Conservation (phyloP, 2,888 invertebrate genomes). For the Caenorhabditis macrosperma region DNA sequence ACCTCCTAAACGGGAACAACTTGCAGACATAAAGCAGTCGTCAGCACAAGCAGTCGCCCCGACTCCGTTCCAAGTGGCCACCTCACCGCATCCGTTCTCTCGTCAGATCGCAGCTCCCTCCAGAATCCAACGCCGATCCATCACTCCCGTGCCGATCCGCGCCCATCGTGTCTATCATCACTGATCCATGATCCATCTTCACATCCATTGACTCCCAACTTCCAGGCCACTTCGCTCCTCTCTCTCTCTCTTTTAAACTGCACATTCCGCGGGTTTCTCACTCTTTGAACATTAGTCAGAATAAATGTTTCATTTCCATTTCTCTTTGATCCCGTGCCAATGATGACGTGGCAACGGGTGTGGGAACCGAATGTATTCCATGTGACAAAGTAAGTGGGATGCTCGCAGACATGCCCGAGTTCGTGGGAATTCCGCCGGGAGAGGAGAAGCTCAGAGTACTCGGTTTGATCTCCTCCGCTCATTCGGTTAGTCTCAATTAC, state of each 20-base stretch:
- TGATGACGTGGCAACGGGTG: conserved; percentile 15
- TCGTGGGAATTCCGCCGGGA: conserved; percentile 5
- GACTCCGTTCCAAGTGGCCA: conserved; percentile 47
- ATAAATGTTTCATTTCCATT: conserved; percentile 8
- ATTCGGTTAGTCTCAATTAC: background rate
- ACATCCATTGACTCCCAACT: background rate
- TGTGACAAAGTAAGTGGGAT: conserved; percentile 14
- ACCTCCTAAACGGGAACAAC: background rate
- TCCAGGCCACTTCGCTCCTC: conserved; percentile 21
- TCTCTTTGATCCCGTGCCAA: background rate
- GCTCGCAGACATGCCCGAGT: conserved; percentile 8
- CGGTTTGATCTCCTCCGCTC: background rate
- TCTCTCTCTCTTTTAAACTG: conserved; percentile 28
- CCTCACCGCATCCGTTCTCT: conserved; percentile 55
- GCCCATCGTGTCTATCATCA: conserved; percentile 45
- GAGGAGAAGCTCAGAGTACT: background rate
- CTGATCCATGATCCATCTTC: background rate
- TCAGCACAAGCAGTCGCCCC: conserved; percentile 58
- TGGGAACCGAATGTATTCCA: background rate
- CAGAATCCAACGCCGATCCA: conserved; percentile 46
- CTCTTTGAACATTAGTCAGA: conserved; percentile 8
- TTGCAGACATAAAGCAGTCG: conserved; percentile 50
- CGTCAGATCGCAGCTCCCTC: conserved; percentile 57
- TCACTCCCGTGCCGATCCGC: conserved; percentile 53
- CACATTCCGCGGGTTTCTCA: conserved; percentile 44